Conservation (phyloP, 2,113 vertebrate species). For the Dissostichus mawsoni region DNA sequence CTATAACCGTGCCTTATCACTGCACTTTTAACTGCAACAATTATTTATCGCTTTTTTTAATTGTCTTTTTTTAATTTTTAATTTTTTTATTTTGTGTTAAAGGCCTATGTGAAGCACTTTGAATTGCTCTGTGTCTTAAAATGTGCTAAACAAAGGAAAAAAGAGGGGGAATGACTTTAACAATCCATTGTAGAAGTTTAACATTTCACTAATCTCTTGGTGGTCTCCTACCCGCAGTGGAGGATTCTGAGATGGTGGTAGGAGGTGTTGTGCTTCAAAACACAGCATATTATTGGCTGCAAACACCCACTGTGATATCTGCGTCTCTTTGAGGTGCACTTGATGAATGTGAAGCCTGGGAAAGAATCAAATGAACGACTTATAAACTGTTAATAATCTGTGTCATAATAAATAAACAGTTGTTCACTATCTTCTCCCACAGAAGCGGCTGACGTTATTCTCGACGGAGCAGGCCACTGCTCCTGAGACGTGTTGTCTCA, state of each 20-base stretch:
- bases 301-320: conserved; percentile 55
- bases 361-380: conserved; percentile 8
- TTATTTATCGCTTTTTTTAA: no score
- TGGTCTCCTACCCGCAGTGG: conserved; percentile 55
- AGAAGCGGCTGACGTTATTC: conserved; percentile 69
- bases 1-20: no score
- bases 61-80: no score
- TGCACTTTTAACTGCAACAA: no score
- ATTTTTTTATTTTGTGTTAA: no score
- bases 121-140: no score
- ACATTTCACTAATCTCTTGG: no score
- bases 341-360: conserved; percentile 51
- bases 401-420: no score
- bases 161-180: no score
- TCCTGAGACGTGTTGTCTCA: conserved; percentile 61
- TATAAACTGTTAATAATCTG: neutral
- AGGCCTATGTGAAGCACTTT: no score
- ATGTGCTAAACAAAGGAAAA: no score
- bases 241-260: fast-evolving
- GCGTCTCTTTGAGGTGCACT: conserved; percentile 64
- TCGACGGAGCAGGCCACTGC: conserved; percentile 52
- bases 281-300: conserved; percentile 42
- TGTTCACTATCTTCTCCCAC: conserved; percentile 46
- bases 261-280: neutral
- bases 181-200: no score